These are phyloP conservation scores for Cassiopea andromeda DNA, from an alignment of 30 jellyfish, hydroid and myxozoan genomes.

Conservation along the genomic window DNA sequence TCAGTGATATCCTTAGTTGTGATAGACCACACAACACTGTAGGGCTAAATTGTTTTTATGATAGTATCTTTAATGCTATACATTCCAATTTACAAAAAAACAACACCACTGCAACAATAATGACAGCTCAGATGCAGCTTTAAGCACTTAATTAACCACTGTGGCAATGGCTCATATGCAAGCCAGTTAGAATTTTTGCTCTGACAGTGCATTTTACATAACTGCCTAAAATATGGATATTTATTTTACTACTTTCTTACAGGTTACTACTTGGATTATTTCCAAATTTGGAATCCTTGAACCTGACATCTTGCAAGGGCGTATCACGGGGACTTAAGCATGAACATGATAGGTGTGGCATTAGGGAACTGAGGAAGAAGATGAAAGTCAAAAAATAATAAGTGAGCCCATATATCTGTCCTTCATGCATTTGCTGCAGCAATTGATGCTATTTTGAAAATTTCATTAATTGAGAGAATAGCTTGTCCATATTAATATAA, in stretches of 20 bases:
- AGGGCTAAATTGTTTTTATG: too few relatives aligned
- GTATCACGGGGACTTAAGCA: slow-evolving; percentile 76
- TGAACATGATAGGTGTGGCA: slow-evolving; percentile 19
- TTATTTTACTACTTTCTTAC: neutral
- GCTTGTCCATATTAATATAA: slow-evolving; percentile 46
- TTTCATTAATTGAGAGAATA: neutral
- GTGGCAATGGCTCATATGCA: too few relatives aligned
- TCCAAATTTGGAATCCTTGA: slow-evolving; percentile 47
- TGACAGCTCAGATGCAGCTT: too few relatives aligned
- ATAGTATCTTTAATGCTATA: too few relatives aligned
- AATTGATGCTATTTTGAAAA: neutral
- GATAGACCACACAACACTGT: too few relatives aligned
- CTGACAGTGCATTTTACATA: too few relatives aligned
- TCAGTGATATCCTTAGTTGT: too few relatives aligned
- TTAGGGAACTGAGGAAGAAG: slow-evolving; percentile 23
- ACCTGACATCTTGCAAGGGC: slow-evolving; percentile 83
- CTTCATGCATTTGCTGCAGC: neutral
- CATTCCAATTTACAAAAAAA: too few relatives aligned
- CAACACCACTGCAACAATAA: too few relatives aligned
- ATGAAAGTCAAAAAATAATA: neutral
- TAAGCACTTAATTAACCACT: too few relatives aligned
- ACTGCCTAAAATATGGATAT: too few relatives aligned
- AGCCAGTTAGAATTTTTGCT: too few relatives aligned
- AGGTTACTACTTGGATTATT: slow-evolving; percentile 23
- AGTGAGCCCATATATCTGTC: neutral